Evolutionary conservation across 2,113 vertebrate genomes (phyloP), one percentile per base, ranked within the genome.

Genomic region (Nyctereutes procyonoides): DNA sequence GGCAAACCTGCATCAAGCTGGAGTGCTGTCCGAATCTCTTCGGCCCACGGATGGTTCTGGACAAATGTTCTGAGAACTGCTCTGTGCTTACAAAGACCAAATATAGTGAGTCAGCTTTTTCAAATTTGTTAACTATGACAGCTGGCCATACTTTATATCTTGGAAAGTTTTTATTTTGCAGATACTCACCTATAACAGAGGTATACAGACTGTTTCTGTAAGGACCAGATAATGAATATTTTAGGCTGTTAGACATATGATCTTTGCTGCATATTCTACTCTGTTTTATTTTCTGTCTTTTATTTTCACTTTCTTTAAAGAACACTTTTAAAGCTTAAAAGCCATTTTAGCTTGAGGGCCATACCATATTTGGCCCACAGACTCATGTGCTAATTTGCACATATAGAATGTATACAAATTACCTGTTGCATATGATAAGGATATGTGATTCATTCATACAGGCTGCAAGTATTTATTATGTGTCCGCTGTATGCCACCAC

Each of bases 11-110:
- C 98, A 99, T 99, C 97, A 99, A 99, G 96, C 98, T 99, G 88
- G 99, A 99, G 97, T 99, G 99, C 96, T 99, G 99, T 98, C 99
- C 99, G 12, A 99, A 99, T 98, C 99, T 99, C 93, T 99, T 99
- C 3, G 99, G 99, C 76, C 99, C 99, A 65, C 98, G 99, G 87
- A 99, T 99, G 99, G 99, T 99, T 98, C 98, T 99, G 98, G 99
- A 99, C 80, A 99, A 98, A 92, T 99, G 99, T 98, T 99, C 99
- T 8, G 99, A 99, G 98, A 99, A 99, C 98, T 99, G 99, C 98
- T 99, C 99, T 48, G 99, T 99, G 95, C 99, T 99, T 97, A 99
- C 99, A 97, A 99, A 99, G 99, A 99, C 99, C 92, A 99, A 99
- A 99, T 99, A 99, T 99, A 99, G 99, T 99, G 98, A 98, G 99